These are phyloP conservation scores for Syngnathus rostellatus DNA, from an alignment of 2,797 vertebrate species.

Conservation along the genomic window DNA sequence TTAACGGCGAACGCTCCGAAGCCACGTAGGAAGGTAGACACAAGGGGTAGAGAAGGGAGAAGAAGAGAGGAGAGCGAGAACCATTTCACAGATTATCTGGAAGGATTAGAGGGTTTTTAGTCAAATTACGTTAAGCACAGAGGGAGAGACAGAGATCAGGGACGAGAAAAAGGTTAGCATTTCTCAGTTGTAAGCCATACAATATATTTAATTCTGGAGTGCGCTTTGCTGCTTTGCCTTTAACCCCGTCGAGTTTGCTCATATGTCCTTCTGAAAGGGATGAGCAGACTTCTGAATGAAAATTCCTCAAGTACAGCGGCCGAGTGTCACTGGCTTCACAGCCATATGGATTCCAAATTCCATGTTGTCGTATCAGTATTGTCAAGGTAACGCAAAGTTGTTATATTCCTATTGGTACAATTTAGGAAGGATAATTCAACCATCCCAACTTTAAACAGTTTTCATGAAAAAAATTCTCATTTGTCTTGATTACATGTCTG, in stretches of 20 bases:
- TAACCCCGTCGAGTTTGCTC: not conserved
- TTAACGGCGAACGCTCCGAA: slow-evolving; percentile 49
- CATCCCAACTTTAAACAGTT: too few relatives aligned
- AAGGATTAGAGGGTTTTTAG: slow-evolving; percentile 76
- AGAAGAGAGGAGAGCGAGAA: slow-evolving; percentile 64
- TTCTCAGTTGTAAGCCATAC: slow-evolving; percentile 73
- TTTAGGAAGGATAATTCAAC: too few relatives aligned
- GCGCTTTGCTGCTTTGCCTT: slow-evolving; percentile 27
- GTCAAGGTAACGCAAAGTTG: too few relatives aligned
- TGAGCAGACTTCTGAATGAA: not conserved
- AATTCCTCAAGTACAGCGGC: not conserved
- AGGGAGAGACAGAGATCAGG: slow-evolving; percentile 71
- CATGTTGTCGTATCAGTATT: too few relatives aligned
- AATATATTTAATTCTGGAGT: slow-evolving; percentile 72
- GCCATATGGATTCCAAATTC: too few relatives aligned
- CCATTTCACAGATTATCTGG: slow-evolving; percentile 77
- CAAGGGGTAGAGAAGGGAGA: slow-evolving; percentile 58
- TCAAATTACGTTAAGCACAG: slow-evolving; percentile 76
- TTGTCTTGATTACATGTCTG: too few relatives aligned
- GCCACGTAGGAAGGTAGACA: slow-evolving; percentile 56
- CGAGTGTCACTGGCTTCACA: too few relatives aligned
- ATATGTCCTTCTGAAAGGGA: too few relatives aligned
- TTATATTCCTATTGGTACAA: too few relatives aligned
- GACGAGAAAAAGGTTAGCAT: slow-evolving; percentile 68
- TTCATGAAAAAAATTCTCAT: too few relatives aligned